Percentiles rank a stretch among this genome's conserved stretches.
These are phyloP conservation scores for Sphaerodactylus townsendi DNA, from an alignment of 2,113 vertebrate species.

Conservation along the genomic window DNA sequence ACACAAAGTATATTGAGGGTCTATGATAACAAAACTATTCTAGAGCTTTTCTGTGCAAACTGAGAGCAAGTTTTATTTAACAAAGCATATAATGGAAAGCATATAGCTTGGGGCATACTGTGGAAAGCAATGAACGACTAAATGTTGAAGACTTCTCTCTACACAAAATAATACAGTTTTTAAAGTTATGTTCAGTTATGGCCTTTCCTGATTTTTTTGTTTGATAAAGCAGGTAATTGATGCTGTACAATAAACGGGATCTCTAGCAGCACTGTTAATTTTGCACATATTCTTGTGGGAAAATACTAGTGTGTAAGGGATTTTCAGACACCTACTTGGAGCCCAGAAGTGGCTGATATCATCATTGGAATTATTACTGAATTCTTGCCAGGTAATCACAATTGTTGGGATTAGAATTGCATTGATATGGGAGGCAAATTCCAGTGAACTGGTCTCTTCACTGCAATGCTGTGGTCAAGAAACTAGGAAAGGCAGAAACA, in stretches of 20 bases:
- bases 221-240: too few species aligned
- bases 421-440: background rate
- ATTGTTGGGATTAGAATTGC: background rate
- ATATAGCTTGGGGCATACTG: background rate
- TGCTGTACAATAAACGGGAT: background rate
- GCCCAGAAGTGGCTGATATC: too few species aligned
- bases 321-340: too few species aligned
- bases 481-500: background rate
- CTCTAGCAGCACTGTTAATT: background rate
- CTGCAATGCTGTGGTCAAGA: background rate
- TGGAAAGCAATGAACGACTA: background rate
- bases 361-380: too few species aligned
- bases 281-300: too few species aligned
- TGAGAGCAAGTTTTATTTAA: background rate
- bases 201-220: too few species aligned
- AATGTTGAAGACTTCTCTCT: background rate
- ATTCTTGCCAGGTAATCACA: too few species aligned
- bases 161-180: background rate
- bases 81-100: background rate
- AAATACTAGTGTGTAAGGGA: too few species aligned
- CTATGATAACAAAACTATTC: too few species aligned
- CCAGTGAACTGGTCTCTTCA: fast-evolving
- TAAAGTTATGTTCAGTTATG: background rate
- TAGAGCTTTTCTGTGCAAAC: too few species aligned
- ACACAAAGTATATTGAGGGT: too few species aligned